Evolutionary conservation across 1,140 invertebrate genomes (phyloP), one percentile per base, ranked within the genome.

Genomic region (Procambarus clarkii): DNA sequence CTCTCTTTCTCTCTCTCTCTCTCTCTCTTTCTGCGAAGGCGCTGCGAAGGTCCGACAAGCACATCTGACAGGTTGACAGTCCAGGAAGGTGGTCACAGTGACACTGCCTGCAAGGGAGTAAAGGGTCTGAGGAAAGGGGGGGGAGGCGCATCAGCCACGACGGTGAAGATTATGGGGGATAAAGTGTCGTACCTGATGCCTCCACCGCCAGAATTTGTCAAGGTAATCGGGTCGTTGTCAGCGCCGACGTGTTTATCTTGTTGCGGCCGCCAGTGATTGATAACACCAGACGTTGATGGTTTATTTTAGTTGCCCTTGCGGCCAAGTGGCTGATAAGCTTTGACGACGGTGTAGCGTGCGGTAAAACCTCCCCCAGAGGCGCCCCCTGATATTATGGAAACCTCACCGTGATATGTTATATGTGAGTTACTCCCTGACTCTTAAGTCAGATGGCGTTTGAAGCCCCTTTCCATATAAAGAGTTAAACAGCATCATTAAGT

Each of bases 141-240:
- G 24, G 54, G 24, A 2, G 54, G 80, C 24, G 24, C 21, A 69
- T 69, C 64, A 69, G 64, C 64, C 21, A 2, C 64, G 64, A 69
- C 64, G 64, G 64, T 21, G 5, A 69, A 69, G 64, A 69, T 69
- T 69, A 69, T 69, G 60, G 54, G n/a, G 15, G 80, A 81, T 54
- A 50, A 81, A 81, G 48, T 48, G 79, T 81, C 21, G 46, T 54
- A 81, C 79, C 34, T 45, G 46, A 48, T 54, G 46, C 54, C 48
- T n/a, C 48, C 4, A 50, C 79, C n/a, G 46, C 79, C 18, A 54
- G 79, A 81, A 81, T 80, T 81, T 81, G 79, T 81, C 79, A 81
- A 81, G 79, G 46, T 81, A 48, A 81, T 81, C 45, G 79, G 21
- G 34, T 13, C 15, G 21, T 82, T 82, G 34, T 82, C 54, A 44